These are phyloP conservation scores for Tupiocoris notatus DNA, from an alignment of 2,888 invertebrate species.

Conservation along the genomic window DNA sequence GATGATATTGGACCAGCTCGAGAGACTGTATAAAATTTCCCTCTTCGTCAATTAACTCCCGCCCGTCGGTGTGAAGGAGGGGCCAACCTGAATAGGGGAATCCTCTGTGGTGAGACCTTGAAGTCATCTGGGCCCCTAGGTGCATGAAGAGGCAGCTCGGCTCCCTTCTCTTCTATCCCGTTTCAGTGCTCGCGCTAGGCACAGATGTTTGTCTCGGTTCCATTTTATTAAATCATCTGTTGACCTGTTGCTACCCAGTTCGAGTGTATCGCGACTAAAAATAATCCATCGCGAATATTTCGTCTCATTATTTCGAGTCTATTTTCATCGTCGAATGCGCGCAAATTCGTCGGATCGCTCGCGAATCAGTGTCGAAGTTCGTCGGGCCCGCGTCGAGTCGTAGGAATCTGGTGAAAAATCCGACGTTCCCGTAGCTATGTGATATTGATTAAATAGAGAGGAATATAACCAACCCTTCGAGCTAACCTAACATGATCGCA, in stretches of 20 bases:
- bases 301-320: neutral
- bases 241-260: conserved; percentile 34
- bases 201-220: conserved; percentile 25
- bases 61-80: neutral
- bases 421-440: conserved; percentile 38
- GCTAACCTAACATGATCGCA: conserved; percentile 32
- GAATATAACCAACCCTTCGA: neutral
- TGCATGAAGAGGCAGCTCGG: neutral
- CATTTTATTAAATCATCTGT: conserved; percentile 40
- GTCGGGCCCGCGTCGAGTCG: conserved; percentile 1
- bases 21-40: no score
- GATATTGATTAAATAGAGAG: conserved; percentile 37
- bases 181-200: neutral
- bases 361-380: neutral
- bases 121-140: conserved; percentile 30
- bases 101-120: conserved; percentile 12
- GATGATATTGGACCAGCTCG: no score
- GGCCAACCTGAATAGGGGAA: neutral
- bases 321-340: neutral
- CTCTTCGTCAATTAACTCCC: no score
- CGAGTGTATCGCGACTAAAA: conserved; percentile 20
- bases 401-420: conserved; percentile 23
- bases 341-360: neutral
- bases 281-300: conserved; percentile 15
- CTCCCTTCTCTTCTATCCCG: neutral